These are phyloP conservation scores for Nesoenas mayeri DNA, from an alignment of 2,113 vertebrate genomes.

Conservation along the genomic window DNA sequence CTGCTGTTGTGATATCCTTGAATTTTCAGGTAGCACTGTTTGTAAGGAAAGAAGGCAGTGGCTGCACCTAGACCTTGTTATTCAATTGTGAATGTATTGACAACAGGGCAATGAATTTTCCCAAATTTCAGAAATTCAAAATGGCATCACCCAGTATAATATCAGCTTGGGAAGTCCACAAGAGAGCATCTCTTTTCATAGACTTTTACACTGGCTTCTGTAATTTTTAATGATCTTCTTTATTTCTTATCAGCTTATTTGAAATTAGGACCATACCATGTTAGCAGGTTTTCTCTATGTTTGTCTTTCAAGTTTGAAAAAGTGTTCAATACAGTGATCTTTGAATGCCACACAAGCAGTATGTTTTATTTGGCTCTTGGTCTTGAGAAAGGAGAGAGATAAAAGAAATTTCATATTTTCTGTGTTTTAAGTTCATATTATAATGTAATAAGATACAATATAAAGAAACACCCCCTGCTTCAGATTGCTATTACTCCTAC, in stretches of 20 bases:
- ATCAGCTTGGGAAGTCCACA: not conserved
- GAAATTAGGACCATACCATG: not conserved
- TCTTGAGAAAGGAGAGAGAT: not conserved
- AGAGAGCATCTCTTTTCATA: not conserved
- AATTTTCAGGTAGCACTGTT: not conserved
- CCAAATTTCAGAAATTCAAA: not conserved
- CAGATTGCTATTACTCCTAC: not conserved
- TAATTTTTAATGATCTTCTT: not conserved
- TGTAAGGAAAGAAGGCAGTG: not conserved
- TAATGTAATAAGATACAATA: not conserved
- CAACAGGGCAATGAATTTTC: not conserved
- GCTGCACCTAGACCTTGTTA: not conserved
- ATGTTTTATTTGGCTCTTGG: not conserved
- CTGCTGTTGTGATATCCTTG: not conserved
- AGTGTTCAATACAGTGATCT: not conserved
- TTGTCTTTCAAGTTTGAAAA: not conserved
- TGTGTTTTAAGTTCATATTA: not conserved
- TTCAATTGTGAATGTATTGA: not conserved
- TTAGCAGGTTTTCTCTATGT: not conserved
- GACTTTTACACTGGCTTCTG: not conserved
- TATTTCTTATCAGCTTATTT: not conserved
- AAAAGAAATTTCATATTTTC: not conserved
- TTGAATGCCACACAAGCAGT: not conserved
- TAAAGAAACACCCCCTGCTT: not conserved
- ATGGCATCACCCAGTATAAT: not conserved